Evolutionary conservation across 2,888 invertebrate species (phyloP).

Genomic region (Drosophila longiperda): DNA sequence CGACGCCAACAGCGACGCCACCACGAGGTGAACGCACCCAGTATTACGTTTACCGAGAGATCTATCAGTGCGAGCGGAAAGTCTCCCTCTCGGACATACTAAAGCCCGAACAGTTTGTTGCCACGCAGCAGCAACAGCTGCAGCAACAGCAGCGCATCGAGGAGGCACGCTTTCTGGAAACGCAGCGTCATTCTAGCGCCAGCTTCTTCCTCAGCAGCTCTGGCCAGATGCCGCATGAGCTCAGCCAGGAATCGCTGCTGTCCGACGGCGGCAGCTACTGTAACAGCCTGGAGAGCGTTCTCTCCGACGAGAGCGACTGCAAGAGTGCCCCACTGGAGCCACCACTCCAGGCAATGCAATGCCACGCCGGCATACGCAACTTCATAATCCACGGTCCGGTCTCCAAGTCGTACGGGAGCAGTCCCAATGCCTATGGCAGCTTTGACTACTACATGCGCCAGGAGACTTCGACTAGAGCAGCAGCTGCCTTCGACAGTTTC

Average conservation of each 20-base stretch:
- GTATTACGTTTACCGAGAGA: conserved; percentile 89
- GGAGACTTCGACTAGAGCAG: conserved; percentile 42
- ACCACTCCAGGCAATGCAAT: conserved; percentile 65
- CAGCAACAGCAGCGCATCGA: conserved; percentile 71
- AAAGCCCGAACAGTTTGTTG: conserved; percentile 85
- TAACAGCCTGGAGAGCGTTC: conserved; percentile 91
- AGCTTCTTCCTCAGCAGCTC: conserved; percentile 91
- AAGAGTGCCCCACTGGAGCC: conserved; percentile 91
- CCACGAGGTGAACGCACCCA: conserved; percentile 87
- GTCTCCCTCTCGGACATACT: conserved; percentile 87
- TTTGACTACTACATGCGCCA: conserved; percentile 86
- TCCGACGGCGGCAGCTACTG: conserved; percentile 90
- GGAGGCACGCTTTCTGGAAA: conserved; percentile 86
- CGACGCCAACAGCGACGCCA: conserved; percentile 77
- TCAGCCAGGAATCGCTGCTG: conserved; percentile 91
- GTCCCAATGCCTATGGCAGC: conserved; percentile 87
- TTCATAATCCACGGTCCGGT: conserved; percentile 84
- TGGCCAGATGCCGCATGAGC: conserved; percentile 85
- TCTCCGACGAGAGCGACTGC: conserved; percentile 92
- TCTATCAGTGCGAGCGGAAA: conserved; percentile 86
- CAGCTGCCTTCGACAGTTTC: conserved; percentile 82
- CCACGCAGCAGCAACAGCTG: conserved; percentile 56
- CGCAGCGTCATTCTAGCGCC: conserved; percentile 89
- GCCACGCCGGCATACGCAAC: conserved; percentile 81
- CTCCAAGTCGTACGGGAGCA: conserved; percentile 88